Evolutionary conservation across 2,113 vertebrate species (phyloP).

Genomic region (Rattus rattus): DNA sequence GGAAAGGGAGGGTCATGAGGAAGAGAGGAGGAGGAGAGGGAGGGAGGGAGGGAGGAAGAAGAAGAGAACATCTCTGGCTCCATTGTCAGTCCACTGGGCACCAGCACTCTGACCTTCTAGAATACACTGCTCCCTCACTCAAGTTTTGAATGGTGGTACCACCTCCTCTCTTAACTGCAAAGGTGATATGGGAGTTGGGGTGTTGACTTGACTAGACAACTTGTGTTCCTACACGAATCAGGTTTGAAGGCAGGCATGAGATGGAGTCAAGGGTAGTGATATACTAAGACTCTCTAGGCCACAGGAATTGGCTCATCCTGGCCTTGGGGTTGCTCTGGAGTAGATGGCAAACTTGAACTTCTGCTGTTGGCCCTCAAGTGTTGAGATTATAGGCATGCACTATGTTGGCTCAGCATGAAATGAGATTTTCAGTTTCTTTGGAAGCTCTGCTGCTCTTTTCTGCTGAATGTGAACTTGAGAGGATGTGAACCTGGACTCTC

Average conservation of each 20-base stretch:
- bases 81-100: neutral
- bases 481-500: neutral
- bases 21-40: no score
- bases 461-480: slow-evolving; percentile 6
- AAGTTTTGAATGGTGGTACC: neutral
- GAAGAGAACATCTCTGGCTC: neutral
- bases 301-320: neutral
- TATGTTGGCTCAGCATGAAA: neutral
- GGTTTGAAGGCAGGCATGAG: neutral
- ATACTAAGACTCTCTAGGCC: neutral
- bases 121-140: no score
- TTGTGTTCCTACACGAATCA: neutral
- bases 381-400: neutral
- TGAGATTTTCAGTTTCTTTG: neutral
- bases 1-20: accelerated
- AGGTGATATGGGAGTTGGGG: neutral
- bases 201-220: neutral
- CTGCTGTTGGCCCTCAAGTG: neutral
- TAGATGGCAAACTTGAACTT: neutral
- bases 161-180: neutral
- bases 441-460: neutral
- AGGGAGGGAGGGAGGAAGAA: neutral
- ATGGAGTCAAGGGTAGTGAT: neutral
- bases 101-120: neutral
- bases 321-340: neutral